phyloP scores from a whole-genome alignment of 2,797 vertebrate genomes.

The Fringilla coelebs region DNA sequence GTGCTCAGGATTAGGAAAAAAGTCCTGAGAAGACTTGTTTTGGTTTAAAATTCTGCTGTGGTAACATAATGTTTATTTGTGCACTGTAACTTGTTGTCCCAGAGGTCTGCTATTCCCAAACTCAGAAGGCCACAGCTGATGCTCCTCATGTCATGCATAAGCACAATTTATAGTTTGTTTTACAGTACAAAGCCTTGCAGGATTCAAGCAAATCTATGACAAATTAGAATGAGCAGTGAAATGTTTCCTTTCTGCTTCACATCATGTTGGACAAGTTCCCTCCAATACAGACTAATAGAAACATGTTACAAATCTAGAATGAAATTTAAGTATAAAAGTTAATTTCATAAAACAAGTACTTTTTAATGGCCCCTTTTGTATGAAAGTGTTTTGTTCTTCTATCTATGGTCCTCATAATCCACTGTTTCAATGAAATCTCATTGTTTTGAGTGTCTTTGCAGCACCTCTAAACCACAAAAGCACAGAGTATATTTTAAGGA shows the following conservation, averaged over 20 bases:
- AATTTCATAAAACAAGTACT: neutral
- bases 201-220: neutral
- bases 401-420: neutral
- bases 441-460: neutral
- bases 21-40: neutral
- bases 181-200: neutral
- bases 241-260: neutral
- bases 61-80: neutral
- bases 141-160: neutral
- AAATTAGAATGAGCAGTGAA: neutral
- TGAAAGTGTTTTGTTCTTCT: neutral
- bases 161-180: neutral
- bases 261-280: neutral
- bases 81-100: neutral
- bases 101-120: neutral
- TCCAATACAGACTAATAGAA: neutral
- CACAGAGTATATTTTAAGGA: neutral
- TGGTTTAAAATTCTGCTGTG: conserved; percentile 23
- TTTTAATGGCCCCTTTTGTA: neutral
- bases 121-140: conserved; percentile 13
- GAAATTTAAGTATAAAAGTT: neutral
- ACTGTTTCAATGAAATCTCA: neutral
- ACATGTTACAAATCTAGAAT: neutral
- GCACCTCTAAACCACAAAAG: neutral
- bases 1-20: neutral